Evolutionary conservation across 2,888 invertebrate genomes (phyloP), one percentile per base, ranked within the genome.

Genomic region (Meandrusa payeni): DNA sequence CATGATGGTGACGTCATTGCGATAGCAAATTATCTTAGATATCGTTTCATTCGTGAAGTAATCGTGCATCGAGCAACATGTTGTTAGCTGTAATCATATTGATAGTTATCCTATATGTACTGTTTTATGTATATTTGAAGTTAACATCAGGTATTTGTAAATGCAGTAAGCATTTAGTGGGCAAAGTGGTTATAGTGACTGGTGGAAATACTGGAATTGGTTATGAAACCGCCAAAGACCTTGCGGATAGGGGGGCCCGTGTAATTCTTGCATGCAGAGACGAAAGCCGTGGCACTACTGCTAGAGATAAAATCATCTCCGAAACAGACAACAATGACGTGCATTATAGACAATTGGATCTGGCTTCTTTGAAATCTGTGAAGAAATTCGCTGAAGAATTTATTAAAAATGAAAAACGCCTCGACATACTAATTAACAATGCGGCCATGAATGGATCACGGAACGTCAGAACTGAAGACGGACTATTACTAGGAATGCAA

Each of bases 151-250:
- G 56, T 17, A 40, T 46, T 23, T 55, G 53, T 38, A 50, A 53
- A 37, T 54, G 42, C 13, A 51, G 51, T 37, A 51, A 42, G 39
- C 50, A 55, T 39, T 42, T 57, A 40, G 86, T 92, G 32, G 94
- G 94, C 3, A 95, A 95, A 82, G 93, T 93, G 1, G 93, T 93
- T 17, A 88, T 96, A 27, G 90, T 96, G 27, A 96, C 96, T 13
- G 96, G 96, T 17, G 94, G 93, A 36, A 95, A 93, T 52, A 89
- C 92, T 51, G 95, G 95, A 4, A 93, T 94, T 58, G 95, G 94
- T 17, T 92, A 90, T 57, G 92, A 94, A 68, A 92, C 94, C 0
- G 91, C 93, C 0, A 87, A 86, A 50, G 91, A 93, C 58, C 59
- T 94, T 31, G 93, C 93, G 0, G 88, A 87, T 47, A 85, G 92